Evolutionary conservation across 1,140 invertebrate species (phyloP).

Genomic region (Hycleus phaleratus): DNA sequence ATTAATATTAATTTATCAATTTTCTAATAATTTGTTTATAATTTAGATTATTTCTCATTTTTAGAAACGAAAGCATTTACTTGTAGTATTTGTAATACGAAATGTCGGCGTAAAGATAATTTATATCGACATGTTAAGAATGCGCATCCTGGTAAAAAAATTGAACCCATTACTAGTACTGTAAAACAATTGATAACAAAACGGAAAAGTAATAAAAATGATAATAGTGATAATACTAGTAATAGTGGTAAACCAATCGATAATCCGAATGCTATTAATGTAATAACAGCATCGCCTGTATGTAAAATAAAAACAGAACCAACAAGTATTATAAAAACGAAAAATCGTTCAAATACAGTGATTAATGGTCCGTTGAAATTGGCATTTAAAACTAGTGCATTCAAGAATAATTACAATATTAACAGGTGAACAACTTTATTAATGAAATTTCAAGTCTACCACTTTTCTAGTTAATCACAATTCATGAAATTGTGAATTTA

Average conservation of each 20-base stretch:
- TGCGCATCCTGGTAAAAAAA: constrained; percentile 48
- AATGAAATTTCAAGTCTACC: neutral
- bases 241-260: constrained; percentile 20
- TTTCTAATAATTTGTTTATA: neutral
- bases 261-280: constrained; percentile 39
- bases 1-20: neutral
- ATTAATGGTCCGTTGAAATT: constrained; percentile 39
- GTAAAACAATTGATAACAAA: constrained; percentile 8
- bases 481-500: no score
- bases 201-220: neutral
- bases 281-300: constrained; percentile 34
- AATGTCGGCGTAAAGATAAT: constrained; percentile 56
- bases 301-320: constrained; percentile 1
- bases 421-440: constrained; percentile 22
- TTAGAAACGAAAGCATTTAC: constrained; percentile 49
- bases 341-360: constrained; percentile 20
- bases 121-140: constrained; percentile 55
- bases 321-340: constrained; percentile 3
- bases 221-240: constrained; percentile 14
- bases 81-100: constrained; percentile 51
- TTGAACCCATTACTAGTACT: constrained; percentile 21
- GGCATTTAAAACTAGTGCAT: constrained; percentile 38
- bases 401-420: constrained; percentile 39
- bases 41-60: constrained; percentile 16
- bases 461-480: no score